Conservation (phyloP, 2,113 vertebrate genomes). For the Motacilla tschutschensis region DNA sequence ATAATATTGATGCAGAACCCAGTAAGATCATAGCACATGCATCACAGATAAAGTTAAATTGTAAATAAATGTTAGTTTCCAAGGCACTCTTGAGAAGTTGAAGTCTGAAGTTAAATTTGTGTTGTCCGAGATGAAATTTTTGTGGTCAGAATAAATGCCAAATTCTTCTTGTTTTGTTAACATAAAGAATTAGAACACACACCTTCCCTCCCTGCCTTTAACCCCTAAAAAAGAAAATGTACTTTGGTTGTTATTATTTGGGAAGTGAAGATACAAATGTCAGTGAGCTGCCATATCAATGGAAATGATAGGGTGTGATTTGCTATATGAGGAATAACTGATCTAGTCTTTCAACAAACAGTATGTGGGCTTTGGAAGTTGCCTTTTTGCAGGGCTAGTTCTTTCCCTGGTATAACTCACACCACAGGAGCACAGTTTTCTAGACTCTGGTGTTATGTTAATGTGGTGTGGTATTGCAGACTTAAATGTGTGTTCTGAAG, state of each 20-base stretch:
- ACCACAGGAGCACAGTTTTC: neutral
- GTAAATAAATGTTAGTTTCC: neutral
- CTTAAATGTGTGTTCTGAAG: neutral
- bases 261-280: neutral
- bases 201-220: rapidly evolving
- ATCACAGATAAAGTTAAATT: neutral
- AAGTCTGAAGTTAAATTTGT: neutral
- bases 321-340: neutral
- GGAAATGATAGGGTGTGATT: neutral
- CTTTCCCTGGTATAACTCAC: neutral
- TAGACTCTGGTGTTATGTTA: neutral
- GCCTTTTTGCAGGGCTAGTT: neutral
- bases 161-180: neutral
- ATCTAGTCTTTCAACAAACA: neutral
- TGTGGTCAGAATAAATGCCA: neutral
- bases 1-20: neutral
- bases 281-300: neutral
- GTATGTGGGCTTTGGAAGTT: neutral
- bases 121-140: neutral
- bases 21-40: neutral
- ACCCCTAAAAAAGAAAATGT: neutral
- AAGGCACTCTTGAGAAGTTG: neutral
- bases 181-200: neutral
- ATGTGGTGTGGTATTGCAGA: neutral
- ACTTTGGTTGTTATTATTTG: neutral